Evolutionary conservation across 2,888 invertebrate genomes (phyloP).

Genomic region (Lasioglossum zephyrum): DNA sequence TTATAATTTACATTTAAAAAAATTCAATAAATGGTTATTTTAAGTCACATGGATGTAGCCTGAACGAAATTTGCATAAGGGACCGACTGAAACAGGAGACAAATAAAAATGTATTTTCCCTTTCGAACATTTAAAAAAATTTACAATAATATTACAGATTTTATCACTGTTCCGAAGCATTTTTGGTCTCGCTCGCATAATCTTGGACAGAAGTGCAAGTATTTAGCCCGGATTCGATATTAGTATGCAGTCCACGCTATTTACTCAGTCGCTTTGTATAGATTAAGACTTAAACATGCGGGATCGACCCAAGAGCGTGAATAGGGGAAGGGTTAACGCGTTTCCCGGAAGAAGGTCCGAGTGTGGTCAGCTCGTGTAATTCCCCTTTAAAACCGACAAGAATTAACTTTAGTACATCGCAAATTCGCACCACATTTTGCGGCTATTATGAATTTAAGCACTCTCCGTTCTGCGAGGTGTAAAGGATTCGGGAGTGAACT

Average conservation of each 20-base stretch:
- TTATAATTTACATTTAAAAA: too few species aligned
- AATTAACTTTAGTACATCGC: conserved; percentile 80
- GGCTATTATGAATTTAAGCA: conserved; percentile 80
- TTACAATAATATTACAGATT: not conserved
- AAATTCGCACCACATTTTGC: conserved; percentile 80
- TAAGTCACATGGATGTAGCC: too few species aligned
- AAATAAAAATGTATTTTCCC: not conserved
- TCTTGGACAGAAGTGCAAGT: not conserved
- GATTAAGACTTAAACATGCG: conserved; percentile 52
- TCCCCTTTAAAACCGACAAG: conserved; percentile 78
- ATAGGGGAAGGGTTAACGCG: conserved; percentile 53
- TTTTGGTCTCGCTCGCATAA: not conserved
- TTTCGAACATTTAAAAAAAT: not conserved
- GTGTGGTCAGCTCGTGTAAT: conserved; percentile 74
- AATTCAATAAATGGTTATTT: too few species aligned
- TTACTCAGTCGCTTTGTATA: conserved; percentile 31
- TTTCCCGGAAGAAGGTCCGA: conserved; percentile 65
- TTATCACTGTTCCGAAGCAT: not conserved
- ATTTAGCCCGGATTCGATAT: conserved; percentile 14
- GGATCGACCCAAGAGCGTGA: conserved; percentile 36
- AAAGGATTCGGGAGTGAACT: conserved; percentile 62
- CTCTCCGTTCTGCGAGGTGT: conserved; percentile 60
- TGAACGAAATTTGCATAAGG: too few species aligned
- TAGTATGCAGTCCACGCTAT: conserved; percentile 48
- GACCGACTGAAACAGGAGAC: too few species aligned